These are phyloP conservation scores for Sylvia borin DNA, from an alignment of 2,797 vertebrate genomes.

Conservation along the genomic window DNA sequence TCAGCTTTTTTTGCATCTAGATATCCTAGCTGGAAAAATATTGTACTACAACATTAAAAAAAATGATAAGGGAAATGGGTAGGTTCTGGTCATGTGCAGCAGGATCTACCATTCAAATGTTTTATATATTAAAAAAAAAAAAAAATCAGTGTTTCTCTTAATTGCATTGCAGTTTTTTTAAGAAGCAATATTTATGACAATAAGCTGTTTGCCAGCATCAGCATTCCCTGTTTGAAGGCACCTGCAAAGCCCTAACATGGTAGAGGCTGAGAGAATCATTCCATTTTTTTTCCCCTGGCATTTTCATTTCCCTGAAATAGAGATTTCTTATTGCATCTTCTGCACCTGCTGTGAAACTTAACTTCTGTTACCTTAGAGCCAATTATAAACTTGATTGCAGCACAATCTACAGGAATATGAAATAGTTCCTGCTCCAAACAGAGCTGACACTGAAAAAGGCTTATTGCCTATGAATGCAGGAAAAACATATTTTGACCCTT, in stretches of 20 bases:
- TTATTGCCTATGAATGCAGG: neutral
- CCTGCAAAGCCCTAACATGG: neutral
- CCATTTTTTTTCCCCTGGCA: neutral
- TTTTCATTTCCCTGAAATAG: slow-evolving; percentile 14
- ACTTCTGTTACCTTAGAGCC: neutral
- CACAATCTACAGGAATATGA: neutral
- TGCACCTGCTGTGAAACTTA: slow-evolving; percentile 1
- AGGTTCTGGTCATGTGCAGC: neutral
- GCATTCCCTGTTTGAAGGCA: neutral
- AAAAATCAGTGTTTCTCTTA: neutral
- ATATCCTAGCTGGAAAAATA: neutral
- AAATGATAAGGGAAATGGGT: neutral
- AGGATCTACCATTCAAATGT: neutral
- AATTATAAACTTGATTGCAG: neutral
- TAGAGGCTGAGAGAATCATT: neutral
- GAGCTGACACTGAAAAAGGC: neutral
- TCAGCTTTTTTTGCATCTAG: neutral
- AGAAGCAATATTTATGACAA: neutral
- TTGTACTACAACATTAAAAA: neutral
- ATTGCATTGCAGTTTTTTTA: neutral
- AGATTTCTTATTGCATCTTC: slow-evolving; percentile 2
- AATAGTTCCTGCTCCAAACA: neutral
- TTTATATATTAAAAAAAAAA: neutral
- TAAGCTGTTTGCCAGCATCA: neutral
- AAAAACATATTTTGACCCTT: neutral